Conservation (phyloP, 2,113 vertebrate species). For the Agelaius tricolor region DNA sequence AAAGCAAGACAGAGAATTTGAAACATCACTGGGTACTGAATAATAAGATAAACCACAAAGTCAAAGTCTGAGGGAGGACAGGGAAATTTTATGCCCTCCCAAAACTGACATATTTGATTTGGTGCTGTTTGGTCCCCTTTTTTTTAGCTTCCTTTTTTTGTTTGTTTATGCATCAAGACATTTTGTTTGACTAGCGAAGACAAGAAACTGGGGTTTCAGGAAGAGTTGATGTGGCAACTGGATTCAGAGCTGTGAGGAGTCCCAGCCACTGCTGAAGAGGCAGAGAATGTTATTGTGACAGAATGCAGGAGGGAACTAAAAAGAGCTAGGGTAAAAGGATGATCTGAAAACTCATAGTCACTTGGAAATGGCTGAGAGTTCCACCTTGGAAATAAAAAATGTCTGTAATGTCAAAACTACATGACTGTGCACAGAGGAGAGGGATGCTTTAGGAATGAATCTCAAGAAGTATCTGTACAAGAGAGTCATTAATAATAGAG, state of each 20-base stretch:
- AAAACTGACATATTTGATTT: neutral
- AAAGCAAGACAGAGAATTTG: slow-evolving; percentile 28
- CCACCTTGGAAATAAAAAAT: neutral
- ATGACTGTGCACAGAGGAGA: neutral
- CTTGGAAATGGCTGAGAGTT: neutral
- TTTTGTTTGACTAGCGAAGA: neutral
- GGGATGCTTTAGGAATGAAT: neutral
- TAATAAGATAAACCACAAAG: slow-evolving; percentile 32
- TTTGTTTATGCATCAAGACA: neutral
- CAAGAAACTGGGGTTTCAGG: neutral
- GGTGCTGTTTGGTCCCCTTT: neutral
- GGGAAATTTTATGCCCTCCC: neutral
- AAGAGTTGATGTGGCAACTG: neutral
- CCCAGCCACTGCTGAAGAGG: neutral
- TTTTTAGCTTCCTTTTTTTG: neutral
- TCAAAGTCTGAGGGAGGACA: neutral
- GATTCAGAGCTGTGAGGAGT: neutral
- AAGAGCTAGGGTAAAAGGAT: neutral
- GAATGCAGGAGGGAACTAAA: neutral
- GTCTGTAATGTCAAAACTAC: neutral
- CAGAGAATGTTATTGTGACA: neutral
- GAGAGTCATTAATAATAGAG: neutral
- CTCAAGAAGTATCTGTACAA: neutral
- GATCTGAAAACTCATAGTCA: neutral
- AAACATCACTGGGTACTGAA: slow-evolving; percentile 19